phyloP scores from a whole-genome alignment of 2,797 vertebrate species.

The Hipposideros larvatus region DNA sequence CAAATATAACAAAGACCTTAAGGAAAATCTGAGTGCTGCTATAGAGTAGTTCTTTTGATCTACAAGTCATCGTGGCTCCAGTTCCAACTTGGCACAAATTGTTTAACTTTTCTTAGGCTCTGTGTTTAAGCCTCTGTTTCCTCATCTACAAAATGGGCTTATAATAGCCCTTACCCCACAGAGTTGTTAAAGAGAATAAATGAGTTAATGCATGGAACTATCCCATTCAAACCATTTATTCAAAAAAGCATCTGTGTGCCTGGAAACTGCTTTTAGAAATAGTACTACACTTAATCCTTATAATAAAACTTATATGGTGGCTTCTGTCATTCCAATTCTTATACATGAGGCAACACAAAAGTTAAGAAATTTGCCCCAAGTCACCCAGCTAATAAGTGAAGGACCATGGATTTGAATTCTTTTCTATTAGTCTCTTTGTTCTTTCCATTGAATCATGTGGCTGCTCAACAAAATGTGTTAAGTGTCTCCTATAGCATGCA shows the following conservation, averaged over 20 bases:
- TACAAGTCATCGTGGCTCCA: constrained; percentile 54
- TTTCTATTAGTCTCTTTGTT: not conserved
- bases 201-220: not conserved
- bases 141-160: not conserved
- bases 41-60: constrained; percentile 12
- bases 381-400: not conserved
- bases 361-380: not conserved
- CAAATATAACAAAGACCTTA: constrained; percentile 31
- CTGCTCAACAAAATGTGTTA: not conserved
- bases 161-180: not conserved
- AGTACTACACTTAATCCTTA: not conserved
- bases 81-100: constrained; percentile 40
- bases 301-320: not conserved
- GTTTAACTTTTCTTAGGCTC: not conserved
- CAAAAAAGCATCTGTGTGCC: not conserved
- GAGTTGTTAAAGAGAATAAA: not conserved
- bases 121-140: constrained; percentile 20
- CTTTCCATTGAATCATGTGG: not conserved
- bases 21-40: constrained; percentile 4
- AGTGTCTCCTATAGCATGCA: not conserved
- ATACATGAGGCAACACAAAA: not conserved
- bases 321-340: not conserved
- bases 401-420: not conserved
- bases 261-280: not conserved
- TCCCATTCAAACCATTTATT: not conserved